These are phyloP conservation scores for Microplitis demolitor DNA, from an alignment of 1,140 invertebrate genomes.

Conservation along the genomic window DNA sequence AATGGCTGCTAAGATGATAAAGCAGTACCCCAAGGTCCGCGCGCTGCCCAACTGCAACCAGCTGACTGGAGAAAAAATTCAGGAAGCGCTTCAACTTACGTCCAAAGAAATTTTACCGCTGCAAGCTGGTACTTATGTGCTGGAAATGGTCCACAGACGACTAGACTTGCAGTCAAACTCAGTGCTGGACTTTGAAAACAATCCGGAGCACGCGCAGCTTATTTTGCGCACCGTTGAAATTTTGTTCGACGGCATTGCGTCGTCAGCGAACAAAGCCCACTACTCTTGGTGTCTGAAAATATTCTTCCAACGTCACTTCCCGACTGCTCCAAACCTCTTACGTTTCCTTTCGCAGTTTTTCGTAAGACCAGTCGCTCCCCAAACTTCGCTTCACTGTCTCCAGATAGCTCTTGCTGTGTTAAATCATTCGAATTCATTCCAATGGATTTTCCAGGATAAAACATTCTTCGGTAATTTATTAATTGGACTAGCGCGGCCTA, in stretches of 20 bases:
- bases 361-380: slow-evolving; percentile 44
- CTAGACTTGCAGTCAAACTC: slow-evolving; percentile 45
- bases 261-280: slow-evolving; percentile 34
- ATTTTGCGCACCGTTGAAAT: slow-evolving; percentile 51
- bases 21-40: slow-evolving; percentile 37
- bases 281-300: slow-evolving; percentile 55
- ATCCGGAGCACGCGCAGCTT: slow-evolving; percentile 45
- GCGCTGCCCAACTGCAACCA: slow-evolving; percentile 43
- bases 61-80: slow-evolving; percentile 48
- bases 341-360: slow-evolving; percentile 51
- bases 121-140: slow-evolving; percentile 52
- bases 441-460: slow-evolving; percentile 47
- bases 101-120: slow-evolving; percentile 47
- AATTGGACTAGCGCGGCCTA: slow-evolving; percentile 43
- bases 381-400: slow-evolving; percentile 48
- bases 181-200: slow-evolving; percentile 47
- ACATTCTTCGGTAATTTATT: slow-evolving; percentile 52
- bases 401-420: slow-evolving; percentile 41
- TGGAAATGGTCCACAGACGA: slow-evolving; percentile 56
- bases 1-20: slow-evolving; percentile 50
- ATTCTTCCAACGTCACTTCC: slow-evolving; percentile 54
- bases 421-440: slow-evolving; percentile 35
- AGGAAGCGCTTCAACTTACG: slow-evolving; percentile 42
- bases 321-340: slow-evolving; percentile 39
- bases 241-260: slow-evolving; percentile 46